Conservation (phyloP, 2,797 vertebrate genomes). For the Acanthornis magna region DNA sequence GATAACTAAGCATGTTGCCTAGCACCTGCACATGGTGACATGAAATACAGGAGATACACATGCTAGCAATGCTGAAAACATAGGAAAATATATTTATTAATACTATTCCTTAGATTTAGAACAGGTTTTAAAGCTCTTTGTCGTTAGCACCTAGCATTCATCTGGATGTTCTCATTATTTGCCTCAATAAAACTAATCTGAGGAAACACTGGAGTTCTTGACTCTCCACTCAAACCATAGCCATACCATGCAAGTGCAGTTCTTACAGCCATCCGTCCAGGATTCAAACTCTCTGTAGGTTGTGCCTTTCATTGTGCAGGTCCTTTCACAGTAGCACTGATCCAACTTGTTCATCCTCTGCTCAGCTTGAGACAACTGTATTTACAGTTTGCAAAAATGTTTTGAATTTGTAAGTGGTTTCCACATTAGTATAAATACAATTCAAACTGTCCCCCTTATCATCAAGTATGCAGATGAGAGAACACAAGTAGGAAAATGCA, state of each 20-base stretch:
- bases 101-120: neutral
- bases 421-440: neutral
- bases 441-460: neutral
- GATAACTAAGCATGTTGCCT: neutral
- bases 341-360: slow-evolving; percentile 96
- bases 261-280: slow-evolving; percentile 96
- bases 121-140: neutral
- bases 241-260: slow-evolving; percentile 95
- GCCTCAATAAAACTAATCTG: slow-evolving; percentile 13
- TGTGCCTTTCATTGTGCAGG: slow-evolving; percentile 89
- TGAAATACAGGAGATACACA: neutral
- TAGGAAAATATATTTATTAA: slow-evolving; percentile 6
- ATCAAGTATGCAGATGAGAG: neutral
- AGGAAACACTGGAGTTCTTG: neutral
- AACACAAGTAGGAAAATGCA: neutral
- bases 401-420: neutral
- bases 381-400: slow-evolving; percentile 48
- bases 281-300: slow-evolving; percentile 92
- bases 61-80: neutral
- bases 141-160: neutral
- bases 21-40: neutral
- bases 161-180: slow-evolving; percentile 26
- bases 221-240: neutral
- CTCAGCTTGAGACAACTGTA: slow-evolving; percentile 92
- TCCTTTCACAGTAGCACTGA: slow-evolving; percentile 97